A percentile compares a stretch with the other conserved stretches of the same genome.
Evolutionary conservation across 2,113 vertebrate species (phyloP).

Genomic region (Percina caprodes): DNA sequence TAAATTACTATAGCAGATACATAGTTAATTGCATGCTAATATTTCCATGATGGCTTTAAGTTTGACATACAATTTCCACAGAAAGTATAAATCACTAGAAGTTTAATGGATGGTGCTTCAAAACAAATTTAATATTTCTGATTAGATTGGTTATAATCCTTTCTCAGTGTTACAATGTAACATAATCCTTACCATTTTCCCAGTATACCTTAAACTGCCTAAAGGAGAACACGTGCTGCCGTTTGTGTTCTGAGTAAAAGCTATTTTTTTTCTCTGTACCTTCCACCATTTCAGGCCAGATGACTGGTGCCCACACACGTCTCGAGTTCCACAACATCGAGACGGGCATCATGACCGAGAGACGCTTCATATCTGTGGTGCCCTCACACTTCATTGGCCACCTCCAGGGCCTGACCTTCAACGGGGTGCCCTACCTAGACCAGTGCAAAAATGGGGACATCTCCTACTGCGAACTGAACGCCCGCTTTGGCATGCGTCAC

Average conservation of each 20-base stretch:
- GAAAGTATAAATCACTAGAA: neutral
- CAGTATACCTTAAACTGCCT: neutral
- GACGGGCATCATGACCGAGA: constrained; percentile 96
- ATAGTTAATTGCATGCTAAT: neutral
- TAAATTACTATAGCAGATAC: neutral
- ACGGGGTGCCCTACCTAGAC: constrained; percentile 93
- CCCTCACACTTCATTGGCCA: constrained; percentile 97
- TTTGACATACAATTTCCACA: neutral
- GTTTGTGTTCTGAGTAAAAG: neutral
- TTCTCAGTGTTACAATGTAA: neutral
- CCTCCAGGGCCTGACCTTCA: constrained; percentile 91
- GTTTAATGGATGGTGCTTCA: neutral
- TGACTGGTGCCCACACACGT: constrained; percentile 93
- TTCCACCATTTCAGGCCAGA: constrained; percentile 86
- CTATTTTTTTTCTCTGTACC: neutral
- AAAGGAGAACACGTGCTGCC: neutral
- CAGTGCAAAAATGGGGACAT: constrained; percentile 96
- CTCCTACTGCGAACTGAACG: constrained; percentile 94
- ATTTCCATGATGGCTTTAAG: neutral
- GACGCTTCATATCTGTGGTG: constrained; percentile 92
- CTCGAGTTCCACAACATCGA: constrained; percentile 97
- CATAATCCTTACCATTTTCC: neutral
- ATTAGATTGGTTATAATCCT: neutral
- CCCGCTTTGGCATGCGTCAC: constrained; percentile 92
- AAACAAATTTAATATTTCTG: neutral